Evolutionary conservation across 2,888 invertebrate species (phyloP), one percentile per base, ranked within the genome.

Genomic region (Tineola bisselliella): DNA sequence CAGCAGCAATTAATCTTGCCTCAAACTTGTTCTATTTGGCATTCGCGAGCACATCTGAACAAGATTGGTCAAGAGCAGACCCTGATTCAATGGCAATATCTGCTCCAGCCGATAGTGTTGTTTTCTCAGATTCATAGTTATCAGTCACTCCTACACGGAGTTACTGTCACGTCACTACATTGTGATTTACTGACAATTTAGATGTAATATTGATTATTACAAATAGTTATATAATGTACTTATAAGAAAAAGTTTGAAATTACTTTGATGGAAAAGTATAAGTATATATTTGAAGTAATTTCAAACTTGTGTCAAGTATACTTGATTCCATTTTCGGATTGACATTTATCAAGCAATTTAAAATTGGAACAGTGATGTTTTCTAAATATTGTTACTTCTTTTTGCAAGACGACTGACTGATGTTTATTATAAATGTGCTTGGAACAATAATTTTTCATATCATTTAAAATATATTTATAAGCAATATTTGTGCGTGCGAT

Each of bases 31-130:
- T 94, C 73, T 95, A 94, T 74, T 79, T 95, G 63, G 84, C 92
- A 66, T 94, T 94, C 72, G 93, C 93, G 1, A 93, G 93, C 66
- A 92, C 94, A 0, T 90, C 91, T 44, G 94, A 94, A 75, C 93
- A 94, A 83, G 86, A 87, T 63, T 87, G 86, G 86, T 84, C 86
- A 0, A 75, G 75, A 0, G 72, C 75, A 0, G 81, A 82, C 61
- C 66, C 48, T 8, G 58, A 69, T 64, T 81, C 79, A 43, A 72
- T 84, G 79, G 78, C 76, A 0, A 79, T 79, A 0, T 70, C 76
- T 0, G 79, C 78, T 12, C 84, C 86, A 0, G 81, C 82, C 0
- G 86, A 87, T 63, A 83, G 81, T 65, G 71, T 87, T 13, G 64
- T 86, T 43, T 76, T 71, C 72, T 71, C 79, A 0, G 86, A 87